phyloP scores from a whole-genome alignment of 2,113 vertebrate genomes.

The Peucedramus taeniatus region DNA sequence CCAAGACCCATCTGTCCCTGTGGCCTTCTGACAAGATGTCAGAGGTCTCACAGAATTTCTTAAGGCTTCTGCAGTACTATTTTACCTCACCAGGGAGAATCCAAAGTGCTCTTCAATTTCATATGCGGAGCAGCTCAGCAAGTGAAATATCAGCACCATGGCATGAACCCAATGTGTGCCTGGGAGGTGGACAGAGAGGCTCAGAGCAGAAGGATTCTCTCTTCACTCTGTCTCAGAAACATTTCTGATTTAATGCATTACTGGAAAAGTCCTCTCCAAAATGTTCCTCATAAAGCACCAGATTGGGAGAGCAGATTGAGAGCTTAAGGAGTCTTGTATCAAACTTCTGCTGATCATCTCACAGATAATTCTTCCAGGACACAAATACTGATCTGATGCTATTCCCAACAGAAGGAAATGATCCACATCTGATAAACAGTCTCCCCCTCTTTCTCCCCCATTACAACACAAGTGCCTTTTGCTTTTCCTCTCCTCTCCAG shows the following conservation, averaged over 20 bases:
- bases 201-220: neutral
- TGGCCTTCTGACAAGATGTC: neutral
- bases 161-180: neutral
- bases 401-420: neutral
- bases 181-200: neutral
- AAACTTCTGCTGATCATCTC: neutral
- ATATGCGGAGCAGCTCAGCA: neutral
- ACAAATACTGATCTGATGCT: neutral
- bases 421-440: neutral
- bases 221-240: neutral
- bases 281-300: neutral
- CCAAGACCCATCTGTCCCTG: neutral
- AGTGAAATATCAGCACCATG: neutral
- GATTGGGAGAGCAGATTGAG: neutral
- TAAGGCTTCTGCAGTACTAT: neutral
- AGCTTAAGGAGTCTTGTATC: neutral
- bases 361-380: neutral
- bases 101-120: neutral
- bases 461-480: neutral
- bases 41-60: neutral
- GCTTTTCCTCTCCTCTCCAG: neutral
- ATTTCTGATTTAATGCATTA: neutral
- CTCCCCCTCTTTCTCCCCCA: neutral
- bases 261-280: slow-evolving; percentile 11
- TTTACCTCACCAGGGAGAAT: neutral